These are phyloP conservation scores for Molossus alvarezi DNA, from an alignment of 2,797 vertebrate genomes.

Conservation along the genomic window DNA sequence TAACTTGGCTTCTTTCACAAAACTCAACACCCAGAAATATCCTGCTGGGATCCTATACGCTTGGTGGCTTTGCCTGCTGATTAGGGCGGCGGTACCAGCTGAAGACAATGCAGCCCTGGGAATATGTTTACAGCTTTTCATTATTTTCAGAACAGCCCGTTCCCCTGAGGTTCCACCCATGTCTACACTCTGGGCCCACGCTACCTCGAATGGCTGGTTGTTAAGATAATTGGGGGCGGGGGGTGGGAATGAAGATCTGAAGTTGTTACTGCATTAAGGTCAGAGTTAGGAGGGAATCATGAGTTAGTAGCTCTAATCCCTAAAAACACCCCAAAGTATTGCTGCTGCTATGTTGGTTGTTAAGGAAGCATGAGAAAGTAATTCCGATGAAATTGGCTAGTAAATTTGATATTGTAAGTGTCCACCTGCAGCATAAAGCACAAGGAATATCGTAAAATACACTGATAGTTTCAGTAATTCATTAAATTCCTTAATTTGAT, in stretches of 20 bases:
- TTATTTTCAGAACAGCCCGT: not conserved
- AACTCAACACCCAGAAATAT: not conserved
- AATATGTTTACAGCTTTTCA: not conserved
- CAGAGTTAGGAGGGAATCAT: constrained; percentile 22
- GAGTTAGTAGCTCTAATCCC: not conserved
- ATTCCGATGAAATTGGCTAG: not conserved
- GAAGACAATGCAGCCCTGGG: not conserved
- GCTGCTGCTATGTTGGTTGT: not conserved
- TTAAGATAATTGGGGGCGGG: not conserved
- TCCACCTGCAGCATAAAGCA: not conserved
- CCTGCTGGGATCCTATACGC: not conserved
- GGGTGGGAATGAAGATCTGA: not conserved
- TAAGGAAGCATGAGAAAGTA: constrained; percentile 23
- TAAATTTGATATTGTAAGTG: not conserved
- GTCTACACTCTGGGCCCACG: not conserved
- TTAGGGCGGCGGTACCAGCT: not conserved
- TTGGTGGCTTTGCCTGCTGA: not conserved
- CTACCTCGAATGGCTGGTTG: not conserved
- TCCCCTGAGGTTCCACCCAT: not conserved
- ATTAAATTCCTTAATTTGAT: constrained; percentile 10
- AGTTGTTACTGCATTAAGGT: not conserved
- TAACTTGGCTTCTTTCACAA: not conserved
- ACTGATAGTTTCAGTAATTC: not conserved
- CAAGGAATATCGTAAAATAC: not conserved
- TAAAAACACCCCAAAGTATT: not conserved